Evolutionary conservation across 2,113 vertebrate species (phyloP), one percentile per base, ranked within the genome.

Genomic region (Notarius quadriscutis): DNA sequence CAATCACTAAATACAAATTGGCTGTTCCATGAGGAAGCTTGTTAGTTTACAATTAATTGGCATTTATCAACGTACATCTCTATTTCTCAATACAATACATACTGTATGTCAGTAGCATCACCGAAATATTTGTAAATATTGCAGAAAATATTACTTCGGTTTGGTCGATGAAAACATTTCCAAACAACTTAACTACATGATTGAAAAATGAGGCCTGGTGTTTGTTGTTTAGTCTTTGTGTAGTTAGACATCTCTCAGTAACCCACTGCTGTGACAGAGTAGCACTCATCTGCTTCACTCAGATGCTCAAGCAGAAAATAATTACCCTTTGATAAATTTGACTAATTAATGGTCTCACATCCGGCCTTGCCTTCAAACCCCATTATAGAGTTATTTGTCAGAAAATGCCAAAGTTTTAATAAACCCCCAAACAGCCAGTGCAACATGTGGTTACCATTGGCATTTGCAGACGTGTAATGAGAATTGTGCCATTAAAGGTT

Each of bases 401-500:
- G 93, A 83, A 95, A 95, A 95, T 95, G 94, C 93, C 93, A 94
- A 88, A 89, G 91, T 93, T 94, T 95, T 95, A 95, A 94, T 95
- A 95, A 95, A 94, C 92, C 86, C 92, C 90, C 85, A 92, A 94
- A 94, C 93, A 93, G 90, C 86, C 90, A 72, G 93, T 93, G 91
- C 93, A 93, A 91, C 92, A 93, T 87, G 89, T 91, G 90, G 89
- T 92, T 93, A 92, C 92, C 86, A 83, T 91, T 94, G 95, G 93
- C 95, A 95, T 96, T 95, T 93, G 88, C 93, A 89, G 89, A 81
- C 51, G 90, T 89, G 87, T 94, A 95, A 95, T 95, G 94, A 95
- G 94, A 93, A 94, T 92, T 88, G 93, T 95, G 94, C 87, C 88
- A 84, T 90, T 93, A 95, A 96, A 96, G 95, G 95, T 96, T 95